Conservation (phyloP, 2,888 invertebrate genomes). For the Coenonympha arcania region DNA sequence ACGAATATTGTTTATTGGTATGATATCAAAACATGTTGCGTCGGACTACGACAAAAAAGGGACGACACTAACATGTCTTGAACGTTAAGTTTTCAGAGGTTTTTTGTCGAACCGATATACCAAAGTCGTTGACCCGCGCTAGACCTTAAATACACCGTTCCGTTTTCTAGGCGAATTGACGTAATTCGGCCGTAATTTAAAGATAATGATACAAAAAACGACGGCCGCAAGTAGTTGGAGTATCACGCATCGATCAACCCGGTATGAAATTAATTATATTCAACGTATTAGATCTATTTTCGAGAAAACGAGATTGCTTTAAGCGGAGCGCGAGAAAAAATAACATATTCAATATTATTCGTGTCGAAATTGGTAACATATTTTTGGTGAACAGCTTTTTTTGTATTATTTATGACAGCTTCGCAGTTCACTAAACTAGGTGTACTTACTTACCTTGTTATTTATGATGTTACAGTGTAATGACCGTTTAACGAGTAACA, state of each 20-base stretch:
- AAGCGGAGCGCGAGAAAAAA: slow-evolving; percentile 47
- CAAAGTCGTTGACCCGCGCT: not conserved
- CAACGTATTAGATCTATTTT: slow-evolving; percentile 71
- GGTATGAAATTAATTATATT: slow-evolving; percentile 70
- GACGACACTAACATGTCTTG: too few relatives aligned
- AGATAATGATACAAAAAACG: slow-evolving; percentile 57
- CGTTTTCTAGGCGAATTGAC: slow-evolving; percentile 61
- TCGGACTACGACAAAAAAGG: too few relatives aligned
- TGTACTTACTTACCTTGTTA: too few relatives aligned
- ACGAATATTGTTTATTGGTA: too few relatives aligned
- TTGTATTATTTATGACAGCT: not conserved
- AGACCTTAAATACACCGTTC: slow-evolving; percentile 41
- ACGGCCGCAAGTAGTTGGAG: slow-evolving; percentile 38
- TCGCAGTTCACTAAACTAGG: not conserved
- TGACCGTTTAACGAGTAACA: too few relatives aligned
- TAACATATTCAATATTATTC: slow-evolving; percentile 54
- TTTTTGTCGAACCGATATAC: not conserved
- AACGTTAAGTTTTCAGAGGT: too few relatives aligned
- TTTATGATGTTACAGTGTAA: too few relatives aligned
- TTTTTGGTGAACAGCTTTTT: slow-evolving; percentile 46
- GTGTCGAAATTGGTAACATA: slow-evolving; percentile 64
- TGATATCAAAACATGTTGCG: too few relatives aligned
- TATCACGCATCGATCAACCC: slow-evolving; percentile 70
- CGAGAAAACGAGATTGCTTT: slow-evolving; percentile 68
- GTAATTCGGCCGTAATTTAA: slow-evolving; percentile 67